Conservation (phyloP, 2,888 invertebrate species). For the Melinaea menophilus region DNA sequence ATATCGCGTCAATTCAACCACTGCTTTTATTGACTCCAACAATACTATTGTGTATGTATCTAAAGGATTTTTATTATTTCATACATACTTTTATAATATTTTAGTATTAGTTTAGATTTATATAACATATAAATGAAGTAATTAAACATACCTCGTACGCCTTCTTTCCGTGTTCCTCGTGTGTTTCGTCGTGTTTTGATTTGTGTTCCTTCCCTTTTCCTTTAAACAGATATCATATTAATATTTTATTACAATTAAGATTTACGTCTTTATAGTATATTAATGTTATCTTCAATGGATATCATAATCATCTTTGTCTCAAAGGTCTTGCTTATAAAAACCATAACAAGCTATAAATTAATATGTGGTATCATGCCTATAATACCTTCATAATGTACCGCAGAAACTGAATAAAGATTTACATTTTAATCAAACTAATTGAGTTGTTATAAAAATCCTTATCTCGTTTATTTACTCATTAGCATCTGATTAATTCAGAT, state of each 20-base stretch:
- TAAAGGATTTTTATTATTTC: too few species aligned
- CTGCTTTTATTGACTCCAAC: conserved; percentile 6
- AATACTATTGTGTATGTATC: neutral
- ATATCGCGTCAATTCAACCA: conserved; percentile 8
- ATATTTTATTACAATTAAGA: neutral
- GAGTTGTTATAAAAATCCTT: conserved; percentile 13
- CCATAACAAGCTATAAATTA: too few species aligned
- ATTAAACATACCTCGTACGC: conserved; percentile 77
- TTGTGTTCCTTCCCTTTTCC: conserved; percentile 78
- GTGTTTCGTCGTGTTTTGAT: conserved; percentile 73
- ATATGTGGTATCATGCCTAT: too few species aligned
- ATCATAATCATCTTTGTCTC: too few species aligned
- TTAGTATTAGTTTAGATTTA: too few species aligned
- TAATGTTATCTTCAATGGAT: too few species aligned
- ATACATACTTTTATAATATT: too few species aligned
- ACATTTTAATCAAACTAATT: conserved; percentile 18
- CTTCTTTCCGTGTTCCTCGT: conserved; percentile 81
- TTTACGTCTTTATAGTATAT: too few species aligned
- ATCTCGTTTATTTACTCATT: conserved; percentile 8
- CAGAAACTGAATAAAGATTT: too few species aligned
- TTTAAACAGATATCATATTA: conserved; percentile 33
- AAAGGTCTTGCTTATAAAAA: too few species aligned
- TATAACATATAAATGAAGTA: neutral
- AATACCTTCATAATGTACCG: too few species aligned
- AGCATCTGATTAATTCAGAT: conserved; percentile 18